Percentiles rank a stretch among this genome's conserved stretches.
phyloP scores from a whole-genome alignment of 2,113 vertebrate genomes.

The Anhinga rufa region DNA sequence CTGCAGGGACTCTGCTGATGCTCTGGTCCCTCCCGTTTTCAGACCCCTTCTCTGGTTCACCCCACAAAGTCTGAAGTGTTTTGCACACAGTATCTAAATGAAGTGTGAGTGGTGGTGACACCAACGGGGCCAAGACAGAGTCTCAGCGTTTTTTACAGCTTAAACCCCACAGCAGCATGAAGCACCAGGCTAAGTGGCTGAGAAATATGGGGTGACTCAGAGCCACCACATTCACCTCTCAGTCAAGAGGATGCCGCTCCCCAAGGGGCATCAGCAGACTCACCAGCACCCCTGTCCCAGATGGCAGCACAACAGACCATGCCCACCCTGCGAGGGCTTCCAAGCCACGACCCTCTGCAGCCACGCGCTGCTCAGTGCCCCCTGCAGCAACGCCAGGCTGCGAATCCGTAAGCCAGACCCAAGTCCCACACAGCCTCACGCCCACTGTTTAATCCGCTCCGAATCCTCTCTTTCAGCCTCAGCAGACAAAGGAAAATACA shows the following conservation, averaged over 20 bases:
- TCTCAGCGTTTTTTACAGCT: no score
- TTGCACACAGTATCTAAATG: background rate
- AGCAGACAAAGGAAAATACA: background rate
- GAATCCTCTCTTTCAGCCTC: background rate
- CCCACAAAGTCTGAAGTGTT: accelerated
- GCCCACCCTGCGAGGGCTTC: background rate
- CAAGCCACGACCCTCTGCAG: background rate
- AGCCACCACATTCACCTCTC: background rate
- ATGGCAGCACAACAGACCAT: background rate
- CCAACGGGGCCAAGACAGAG: accelerated
- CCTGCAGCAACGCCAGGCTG: background rate
- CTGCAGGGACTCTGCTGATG: background rate
- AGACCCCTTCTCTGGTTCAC: background rate
- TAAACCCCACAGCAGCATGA: background rate
- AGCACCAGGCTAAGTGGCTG: background rate
- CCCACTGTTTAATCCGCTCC: background rate
- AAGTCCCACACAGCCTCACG: background rate
- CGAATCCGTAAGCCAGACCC: background rate
- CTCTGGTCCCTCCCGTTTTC: background rate
- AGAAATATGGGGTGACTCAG: accelerated
- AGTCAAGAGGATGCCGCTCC: background rate
- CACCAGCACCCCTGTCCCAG: background rate
- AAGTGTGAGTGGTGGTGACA: background rate
- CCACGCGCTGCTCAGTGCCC: background rate
- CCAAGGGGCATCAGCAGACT: background rate